Evolutionary conservation across 1,140 invertebrate species (phyloP).

Genomic region (Trialeurodes vaporariorum): DNA sequence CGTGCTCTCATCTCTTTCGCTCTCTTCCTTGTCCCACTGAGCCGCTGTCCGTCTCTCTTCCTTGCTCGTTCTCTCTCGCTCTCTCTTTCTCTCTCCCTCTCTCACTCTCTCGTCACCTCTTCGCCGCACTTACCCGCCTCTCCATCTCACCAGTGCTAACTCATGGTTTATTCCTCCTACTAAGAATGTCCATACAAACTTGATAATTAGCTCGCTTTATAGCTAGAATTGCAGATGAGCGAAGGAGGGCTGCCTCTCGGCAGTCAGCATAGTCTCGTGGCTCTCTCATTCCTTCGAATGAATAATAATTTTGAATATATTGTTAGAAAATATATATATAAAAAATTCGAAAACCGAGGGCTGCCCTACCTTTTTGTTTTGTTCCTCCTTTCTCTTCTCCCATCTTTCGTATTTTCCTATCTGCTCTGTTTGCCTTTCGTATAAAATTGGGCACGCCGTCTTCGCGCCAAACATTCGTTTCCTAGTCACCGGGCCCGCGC

Average conservation of each 20-base stretch:
- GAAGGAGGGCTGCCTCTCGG: constrained; percentile 8
- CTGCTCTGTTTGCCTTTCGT: constrained; percentile 29
- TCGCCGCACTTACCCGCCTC: too few relatives aligned
- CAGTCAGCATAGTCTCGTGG: background rate
- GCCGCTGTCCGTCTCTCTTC: too few relatives aligned
- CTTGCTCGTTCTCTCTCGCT: too few relatives aligned
- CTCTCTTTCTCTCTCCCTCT: too few relatives aligned
- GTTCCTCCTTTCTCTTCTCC: background rate
- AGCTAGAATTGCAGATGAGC: constrained; percentile 69
- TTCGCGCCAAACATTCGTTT: background rate
- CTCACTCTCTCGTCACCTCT: too few relatives aligned
- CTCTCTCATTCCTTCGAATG: constrained; percentile 17
- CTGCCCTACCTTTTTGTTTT: too few relatives aligned
- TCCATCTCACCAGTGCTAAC: too few relatives aligned
- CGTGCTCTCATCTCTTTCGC: constrained; percentile 23
- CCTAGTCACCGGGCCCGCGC: background rate
- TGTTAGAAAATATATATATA: constrained; percentile 9
- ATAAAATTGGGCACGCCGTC: constrained; percentile 28
- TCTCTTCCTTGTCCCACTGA: constrained; percentile 27
- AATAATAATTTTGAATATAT: constrained; percentile 29
- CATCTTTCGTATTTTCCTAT: background rate
- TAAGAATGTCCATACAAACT: constrained; percentile 71
- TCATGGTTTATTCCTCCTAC: constrained; percentile 35
- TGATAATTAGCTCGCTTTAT: constrained; percentile 81
- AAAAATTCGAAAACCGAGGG: background rate